Evolutionary conservation across 2,888 invertebrate genomes (phyloP).

Genomic region (Eurytoma californica): DNA sequence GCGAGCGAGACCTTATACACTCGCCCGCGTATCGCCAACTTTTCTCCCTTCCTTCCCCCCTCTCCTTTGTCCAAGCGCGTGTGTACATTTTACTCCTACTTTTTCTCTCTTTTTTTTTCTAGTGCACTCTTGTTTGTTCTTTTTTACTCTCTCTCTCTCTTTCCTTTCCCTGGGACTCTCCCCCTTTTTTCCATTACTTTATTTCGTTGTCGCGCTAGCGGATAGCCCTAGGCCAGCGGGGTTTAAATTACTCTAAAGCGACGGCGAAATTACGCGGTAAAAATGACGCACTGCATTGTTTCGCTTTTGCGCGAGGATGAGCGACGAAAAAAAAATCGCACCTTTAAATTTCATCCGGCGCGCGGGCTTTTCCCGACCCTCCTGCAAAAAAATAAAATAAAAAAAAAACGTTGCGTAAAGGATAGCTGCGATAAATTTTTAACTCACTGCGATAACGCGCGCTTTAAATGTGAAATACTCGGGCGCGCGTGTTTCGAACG

Average conservation of each 20-base stretch:
- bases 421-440: slow-evolving; percentile 42
- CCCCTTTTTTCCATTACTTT: background rate
- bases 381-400: background rate
- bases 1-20: background rate
- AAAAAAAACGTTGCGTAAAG: slow-evolving; percentile 32
- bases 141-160: background rate
- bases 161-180: slow-evolving; percentile 9
- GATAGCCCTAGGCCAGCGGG: background rate
- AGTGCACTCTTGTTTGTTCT: background rate
- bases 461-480: slow-evolving; percentile 45
- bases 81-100: background rate
- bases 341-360: background rate
- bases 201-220: background rate
- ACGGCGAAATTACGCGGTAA: slow-evolving; percentile 54
- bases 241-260: slow-evolving; percentile 59
- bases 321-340: background rate
- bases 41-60: no score
- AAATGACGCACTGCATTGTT: slow-evolving; percentile 30
- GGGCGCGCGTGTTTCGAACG: slow-evolving; percentile 10
- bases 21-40: no score
- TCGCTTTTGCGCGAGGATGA: background rate
- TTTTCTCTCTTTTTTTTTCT: background rate
- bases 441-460: slow-evolving; percentile 34
- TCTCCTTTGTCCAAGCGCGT: no score
- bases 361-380: slow-evolving; percentile 3